Conservation (phyloP, 2,113 vertebrate species). For the Plecotus auritus region DNA sequence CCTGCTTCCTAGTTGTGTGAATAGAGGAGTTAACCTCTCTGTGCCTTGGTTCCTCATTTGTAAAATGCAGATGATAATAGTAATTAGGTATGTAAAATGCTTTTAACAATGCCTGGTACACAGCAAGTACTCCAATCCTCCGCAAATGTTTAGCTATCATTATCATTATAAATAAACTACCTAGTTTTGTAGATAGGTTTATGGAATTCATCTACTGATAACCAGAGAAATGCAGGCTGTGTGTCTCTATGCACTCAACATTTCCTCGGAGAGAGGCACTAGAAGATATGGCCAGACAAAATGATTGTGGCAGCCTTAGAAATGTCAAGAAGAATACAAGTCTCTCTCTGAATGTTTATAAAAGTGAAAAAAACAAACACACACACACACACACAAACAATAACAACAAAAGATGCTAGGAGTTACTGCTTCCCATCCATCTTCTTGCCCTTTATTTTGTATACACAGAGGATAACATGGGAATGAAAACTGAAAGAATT, state of each 20-base stretch:
- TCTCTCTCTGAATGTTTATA: not conserved
- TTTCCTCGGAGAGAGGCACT: not conserved
- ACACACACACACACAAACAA: not conserved
- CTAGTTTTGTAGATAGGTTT: not conserved
- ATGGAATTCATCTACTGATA: not conserved
- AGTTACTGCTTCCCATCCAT: not conserved
- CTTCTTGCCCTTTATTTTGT: not conserved
- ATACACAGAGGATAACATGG: not conserved
- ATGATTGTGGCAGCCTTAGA: not conserved
- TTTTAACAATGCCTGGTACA: not conserved
- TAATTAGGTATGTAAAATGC: not conserved
- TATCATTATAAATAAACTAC: not conserved
- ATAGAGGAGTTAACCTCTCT: not conserved
- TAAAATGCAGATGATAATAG: not conserved
- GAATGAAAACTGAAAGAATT: not conserved
- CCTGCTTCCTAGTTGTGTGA: not conserved
- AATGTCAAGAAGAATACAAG: not conserved
- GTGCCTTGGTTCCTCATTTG: not conserved
- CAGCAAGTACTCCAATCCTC: not conserved
- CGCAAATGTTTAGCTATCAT: not conserved
- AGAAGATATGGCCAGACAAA: not conserved
- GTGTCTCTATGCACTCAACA: not conserved
- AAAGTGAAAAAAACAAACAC: not conserved
- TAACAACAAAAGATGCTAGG: not conserved
- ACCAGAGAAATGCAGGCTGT: not conserved